Evolutionary conservation across 2,113 vertebrate genomes (phyloP).

Genomic region (Jacana jacana): DNA sequence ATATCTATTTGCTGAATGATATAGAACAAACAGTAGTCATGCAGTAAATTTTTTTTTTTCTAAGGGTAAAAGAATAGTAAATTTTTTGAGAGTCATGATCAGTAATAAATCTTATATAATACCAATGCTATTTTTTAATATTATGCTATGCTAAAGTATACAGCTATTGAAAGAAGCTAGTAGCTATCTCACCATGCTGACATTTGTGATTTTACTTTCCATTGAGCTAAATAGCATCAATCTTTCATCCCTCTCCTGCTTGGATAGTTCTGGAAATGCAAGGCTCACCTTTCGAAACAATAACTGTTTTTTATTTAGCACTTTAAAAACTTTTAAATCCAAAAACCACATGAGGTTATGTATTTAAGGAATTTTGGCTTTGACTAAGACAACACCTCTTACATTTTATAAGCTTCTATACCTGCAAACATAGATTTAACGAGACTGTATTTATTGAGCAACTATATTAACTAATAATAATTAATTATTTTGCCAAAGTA

Average conservation of each 20-base stretch:
- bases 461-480: neutral
- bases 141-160: neutral
- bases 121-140: neutral
- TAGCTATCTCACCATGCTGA: neutral
- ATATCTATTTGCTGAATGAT: neutral
- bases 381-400: neutral
- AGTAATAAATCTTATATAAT: neutral
- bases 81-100: neutral
- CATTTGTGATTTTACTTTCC: neutral
- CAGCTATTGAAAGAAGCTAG: neutral
- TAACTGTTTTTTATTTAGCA: neutral
- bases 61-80: neutral
- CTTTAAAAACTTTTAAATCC: neutral
- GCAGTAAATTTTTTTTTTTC: neutral
- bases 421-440: neutral
- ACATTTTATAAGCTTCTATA: neutral
- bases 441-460: neutral
- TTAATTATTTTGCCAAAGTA: neutral
- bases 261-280: neutral
- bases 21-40: neutral
- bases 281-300: neutral
- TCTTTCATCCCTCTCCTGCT: neutral
- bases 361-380: neutral
- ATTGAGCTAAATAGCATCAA: neutral
- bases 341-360: neutral